Evolutionary conservation across 1,140 invertebrate species (phyloP).

Genomic region (Trichomalopsis sarcophagae): DNA sequence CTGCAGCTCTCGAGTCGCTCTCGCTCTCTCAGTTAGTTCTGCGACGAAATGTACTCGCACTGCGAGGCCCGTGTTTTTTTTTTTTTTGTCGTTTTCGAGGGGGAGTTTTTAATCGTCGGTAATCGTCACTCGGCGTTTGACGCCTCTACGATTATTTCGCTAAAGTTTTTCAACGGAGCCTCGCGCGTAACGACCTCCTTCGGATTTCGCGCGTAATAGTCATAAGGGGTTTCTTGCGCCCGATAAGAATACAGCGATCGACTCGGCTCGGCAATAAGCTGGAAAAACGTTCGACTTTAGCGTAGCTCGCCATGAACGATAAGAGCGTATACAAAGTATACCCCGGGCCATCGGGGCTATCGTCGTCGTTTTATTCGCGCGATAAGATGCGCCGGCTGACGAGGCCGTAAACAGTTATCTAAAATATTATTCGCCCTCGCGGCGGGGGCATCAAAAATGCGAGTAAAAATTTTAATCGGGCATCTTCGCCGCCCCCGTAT

Average conservation of each 20-base stretch:
- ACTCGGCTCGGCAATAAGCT: too few relatives aligned
- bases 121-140: not conserved
- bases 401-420: not conserved
- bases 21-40: not conserved
- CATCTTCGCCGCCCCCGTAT: not conserved
- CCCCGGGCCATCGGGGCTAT: not conserved
- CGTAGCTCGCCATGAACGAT: too few relatives aligned
- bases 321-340: not conserved
- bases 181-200: too few relatives aligned
- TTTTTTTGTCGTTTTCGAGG: not conserved
- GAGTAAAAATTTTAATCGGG: slow-evolving; percentile 29
- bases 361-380: not conserved
- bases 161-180: not conserved
- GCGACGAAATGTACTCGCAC: not conserved
- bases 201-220: too few relatives aligned
- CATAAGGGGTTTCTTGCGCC: too few relatives aligned
- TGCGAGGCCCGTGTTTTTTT: not conserved
- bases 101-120: not conserved
- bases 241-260: too few relatives aligned
- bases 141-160: not conserved
- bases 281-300: too few relatives aligned
- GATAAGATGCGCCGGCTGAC: not conserved
- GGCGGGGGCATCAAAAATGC: not conserved
- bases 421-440: not conserved
- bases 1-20: not conserved